Evolutionary conservation across 2,797 vertebrate genomes (phyloP), one percentile per base, ranked within the genome.

Genomic region (Scarus forsteni): DNA sequence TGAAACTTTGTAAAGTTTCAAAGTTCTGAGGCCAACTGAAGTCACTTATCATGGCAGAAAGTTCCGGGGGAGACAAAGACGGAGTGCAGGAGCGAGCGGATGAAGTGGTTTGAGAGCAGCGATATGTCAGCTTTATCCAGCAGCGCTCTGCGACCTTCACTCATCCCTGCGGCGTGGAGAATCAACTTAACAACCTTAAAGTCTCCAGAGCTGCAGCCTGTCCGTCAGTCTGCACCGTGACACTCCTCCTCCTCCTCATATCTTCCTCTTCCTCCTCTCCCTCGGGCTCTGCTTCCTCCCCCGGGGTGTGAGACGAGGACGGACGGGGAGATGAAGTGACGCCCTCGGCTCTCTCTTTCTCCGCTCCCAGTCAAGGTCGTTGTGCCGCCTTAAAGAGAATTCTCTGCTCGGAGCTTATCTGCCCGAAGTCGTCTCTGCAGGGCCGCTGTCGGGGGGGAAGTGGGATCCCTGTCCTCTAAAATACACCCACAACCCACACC

Each of bases 111-210:
- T 53, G 15, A 66, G 65, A 73, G 71, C 66, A 19, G 45, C 7
- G 18, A 44, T 12, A 43, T 54, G 66, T 79, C 60, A 62, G 40
- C 70, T 57, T 60, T 10, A 72, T 55, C 82, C 67, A 72, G 78
- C 77, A 75, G 75, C 66, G 36, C 38, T 68, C 49, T 60, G 11
- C 73, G 73, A 87, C 86, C 85, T 89, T 85, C 75, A 59, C 80
- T 80, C 75, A 73, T 80, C 75, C 62, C 49, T 1, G 46, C 67
- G 36, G 77, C 73, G 68, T 81, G 86, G 71, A 85, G 78, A 88
- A 91, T 89, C 79, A 58, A 27, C 50, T 87, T 91, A 85, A 70
- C 76, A 73, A 65, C 78, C 75, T 40, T 18, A 19, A 43, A 18
- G 36, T 83, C 87, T 77, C 84, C 70, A 55, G 81, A 83, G 85